Evolutionary conservation across 2,888 invertebrate genomes (phyloP).

Genomic region (Nemotelus nigrinus): DNA sequence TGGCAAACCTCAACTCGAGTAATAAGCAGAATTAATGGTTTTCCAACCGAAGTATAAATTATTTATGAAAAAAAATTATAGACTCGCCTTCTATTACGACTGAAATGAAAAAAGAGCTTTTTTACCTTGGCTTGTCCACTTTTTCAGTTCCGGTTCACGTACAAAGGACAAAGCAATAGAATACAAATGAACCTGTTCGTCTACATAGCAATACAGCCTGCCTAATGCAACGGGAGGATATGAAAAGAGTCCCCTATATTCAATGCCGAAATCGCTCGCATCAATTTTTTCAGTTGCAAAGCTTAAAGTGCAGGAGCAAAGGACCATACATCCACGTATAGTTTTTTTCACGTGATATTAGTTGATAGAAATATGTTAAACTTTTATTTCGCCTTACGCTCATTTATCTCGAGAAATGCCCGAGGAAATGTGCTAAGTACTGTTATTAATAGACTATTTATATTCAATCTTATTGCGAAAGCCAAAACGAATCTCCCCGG

Average conservation of each 20-base stretch:
- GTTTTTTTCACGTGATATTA: no score
- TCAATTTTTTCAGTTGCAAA: no score
- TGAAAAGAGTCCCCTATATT: no score
- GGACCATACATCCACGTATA: no score
- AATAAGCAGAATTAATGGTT: constrained; percentile 42
- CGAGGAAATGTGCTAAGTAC: background rate
- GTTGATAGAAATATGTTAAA: no score
- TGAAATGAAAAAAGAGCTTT: constrained; percentile 22
- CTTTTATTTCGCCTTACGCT: no score
- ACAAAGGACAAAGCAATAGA: constrained; percentile 16
- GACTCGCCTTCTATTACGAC: constrained; percentile 29
- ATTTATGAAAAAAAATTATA: constrained; percentile 47
- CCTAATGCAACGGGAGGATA: no score
- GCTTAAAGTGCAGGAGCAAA: no score
- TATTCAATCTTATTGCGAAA: background rate
- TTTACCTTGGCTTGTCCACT: constrained; percentile 12
- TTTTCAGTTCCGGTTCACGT: constrained; percentile 25
- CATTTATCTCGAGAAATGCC: no score
- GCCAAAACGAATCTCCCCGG: background rate
- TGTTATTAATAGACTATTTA: constrained; percentile 35
- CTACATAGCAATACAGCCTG: background rate
- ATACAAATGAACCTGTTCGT: background rate
- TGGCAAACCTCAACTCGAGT: constrained; percentile 30
- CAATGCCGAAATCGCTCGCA: no score
- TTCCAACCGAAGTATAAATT: constrained; percentile 43